A percentile compares a stretch with the other conserved stretches of the same genome.
phyloP scores from a whole-genome alignment of 2,797 vertebrate genomes.

The Helostoma temminkii region DNA sequence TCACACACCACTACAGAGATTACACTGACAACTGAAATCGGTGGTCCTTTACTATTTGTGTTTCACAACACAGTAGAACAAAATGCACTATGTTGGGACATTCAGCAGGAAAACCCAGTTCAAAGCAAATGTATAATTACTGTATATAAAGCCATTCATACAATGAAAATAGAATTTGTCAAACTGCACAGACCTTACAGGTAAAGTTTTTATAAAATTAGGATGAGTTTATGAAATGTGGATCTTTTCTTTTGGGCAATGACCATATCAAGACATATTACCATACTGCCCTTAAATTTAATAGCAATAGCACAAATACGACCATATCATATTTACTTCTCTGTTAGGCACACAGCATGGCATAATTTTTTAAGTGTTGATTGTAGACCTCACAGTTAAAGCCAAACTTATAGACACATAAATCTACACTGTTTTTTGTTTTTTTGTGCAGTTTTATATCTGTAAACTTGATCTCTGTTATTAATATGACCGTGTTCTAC shows the following conservation, averaged over 20 bases:
- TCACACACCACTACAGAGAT: constrained; percentile 11
- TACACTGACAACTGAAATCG: constrained; percentile 9
- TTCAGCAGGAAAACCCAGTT: background rate
- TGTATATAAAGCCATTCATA: background rate
- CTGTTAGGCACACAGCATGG: background rate
- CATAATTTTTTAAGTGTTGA: too few species aligned
- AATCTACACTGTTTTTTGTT: too few species aligned
- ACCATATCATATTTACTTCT: background rate
- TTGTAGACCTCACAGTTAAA: too few species aligned
- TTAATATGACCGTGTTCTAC: too few species aligned
- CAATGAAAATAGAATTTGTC: background rate
- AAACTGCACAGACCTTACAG: background rate
- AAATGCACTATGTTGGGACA: background rate
- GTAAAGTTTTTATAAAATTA: background rate
- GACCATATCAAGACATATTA: background rate
- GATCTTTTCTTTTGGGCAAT: background rate
- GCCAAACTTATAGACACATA: too few species aligned
- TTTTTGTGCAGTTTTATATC: too few species aligned
- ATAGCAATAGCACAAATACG: background rate
- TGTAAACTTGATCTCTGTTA: too few species aligned
- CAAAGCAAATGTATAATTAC: background rate
- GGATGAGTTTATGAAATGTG: background rate
- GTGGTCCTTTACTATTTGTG: constrained; percentile 3
- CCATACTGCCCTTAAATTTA: background rate
- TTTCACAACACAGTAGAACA: background rate